Base-by-base conservation (phyloP, 2,888 invertebrate genomes). In the Subacronicta megacephala region DNA sequence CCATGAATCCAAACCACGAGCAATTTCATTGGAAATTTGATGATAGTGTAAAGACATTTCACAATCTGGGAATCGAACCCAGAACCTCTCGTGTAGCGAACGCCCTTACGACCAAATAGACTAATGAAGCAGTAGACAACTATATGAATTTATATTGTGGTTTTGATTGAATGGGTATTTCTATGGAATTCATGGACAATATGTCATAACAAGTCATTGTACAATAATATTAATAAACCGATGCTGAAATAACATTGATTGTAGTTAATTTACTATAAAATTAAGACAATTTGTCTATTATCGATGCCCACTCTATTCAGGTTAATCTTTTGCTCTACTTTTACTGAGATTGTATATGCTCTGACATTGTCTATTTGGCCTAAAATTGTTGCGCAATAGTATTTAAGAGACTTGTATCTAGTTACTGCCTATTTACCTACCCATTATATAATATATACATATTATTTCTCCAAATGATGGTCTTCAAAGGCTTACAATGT, bases 351-450 rank as follows among this genome's bases (percentile, higher is more conserved):
- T 36, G 31, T 31, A 26, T 42, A 10, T n/a, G 36, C 33, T 62
- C 42, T 64, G n/a, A 31, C n/a, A 57, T 33, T 23, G 55, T 36
- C 33, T 35, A 12, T 17, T 42, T 58, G 17, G 7, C 23, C 49
- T 12, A 35, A 26, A 46, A 40, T 17, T 29, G 15, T 16, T 46
- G 20, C 5, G 15, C 13, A 26, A 35, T 10, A 12, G 7, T 17
- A 31, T 7, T 23, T 23, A 6, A 7, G 5, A 3, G 23, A 23
- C 1, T 3, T 23, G 7, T 23, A 18, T 4, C 4, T 18, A 18
- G 3, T 18, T 18, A 18, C 18, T 18, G 4, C 18, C 18, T 2
- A 10, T 23, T 1, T 23, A 23, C 9, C 9, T 9, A 7, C 23
- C 1, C 1, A 26, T 3, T 9, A 7, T 1, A 26, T 26, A 26